Evolutionary conservation across 2,797 vertebrate species (phyloP), one percentile per base, ranked within the genome.

Genomic region (Phoxinus dragarum): DNA sequence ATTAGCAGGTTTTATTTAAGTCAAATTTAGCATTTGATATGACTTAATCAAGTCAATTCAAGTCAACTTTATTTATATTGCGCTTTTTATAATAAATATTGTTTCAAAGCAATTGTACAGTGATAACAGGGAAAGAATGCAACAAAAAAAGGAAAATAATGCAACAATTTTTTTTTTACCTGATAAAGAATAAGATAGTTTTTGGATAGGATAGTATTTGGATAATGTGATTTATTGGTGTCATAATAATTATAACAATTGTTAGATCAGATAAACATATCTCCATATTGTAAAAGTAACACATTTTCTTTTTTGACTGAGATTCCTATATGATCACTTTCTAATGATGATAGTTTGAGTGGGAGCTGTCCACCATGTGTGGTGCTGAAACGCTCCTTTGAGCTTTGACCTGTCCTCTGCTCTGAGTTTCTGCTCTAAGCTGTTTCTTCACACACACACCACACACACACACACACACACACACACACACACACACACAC

Each of bases 301-400:
- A 34, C 31, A 66, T 66, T 66, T 31, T 64, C 2, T 16, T 44
- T 44, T 14, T 44, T 16, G 16, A 7, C 56, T 52, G 10, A 31
- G 4, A 56, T 7, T 69, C 12, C 14, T 67, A 44, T 40, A 78
- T 49, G 72, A 82, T 72, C 86, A 69, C 80, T 54, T 17, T 52
- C 34, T 12, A 82, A 36, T 72, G 66, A 56, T 66, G 3, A 49
- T 34, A 74, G 11, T 16, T 17, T 34, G 36, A 3, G 52, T 23
- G 10, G 40, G 54, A 80, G 77, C 76, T 85, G 76, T 85, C 76
- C 76, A 36, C 27, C 7, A 4, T 79, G 52, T 38, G 5, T 7
- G 87, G 88, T 59, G 72, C 84, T 89, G 86, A 88, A 77, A 52
- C 1, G 59, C 27, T 49, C 10, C 5, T 8, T 42, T 5, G 3